Evolutionary conservation across 2,797 vertebrate genomes (phyloP).

Genomic region (Tympanoctomys barrerae): DNA sequence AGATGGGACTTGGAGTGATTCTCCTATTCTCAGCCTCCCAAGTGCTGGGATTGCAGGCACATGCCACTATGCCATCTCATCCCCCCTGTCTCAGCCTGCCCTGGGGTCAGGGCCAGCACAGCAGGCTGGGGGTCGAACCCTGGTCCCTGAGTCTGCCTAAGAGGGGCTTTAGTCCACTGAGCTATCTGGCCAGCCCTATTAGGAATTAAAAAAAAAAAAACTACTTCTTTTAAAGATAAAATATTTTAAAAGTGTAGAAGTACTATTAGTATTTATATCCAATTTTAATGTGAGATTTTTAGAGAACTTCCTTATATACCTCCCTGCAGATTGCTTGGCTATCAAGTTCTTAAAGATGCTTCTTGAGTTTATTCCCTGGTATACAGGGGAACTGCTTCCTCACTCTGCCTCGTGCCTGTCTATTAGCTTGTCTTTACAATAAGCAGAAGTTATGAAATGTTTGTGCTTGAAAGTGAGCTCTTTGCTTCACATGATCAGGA

Average conservation of each 20-base stretch:
- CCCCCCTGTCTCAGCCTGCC: too few species aligned
- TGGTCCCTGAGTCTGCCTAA: too few species aligned
- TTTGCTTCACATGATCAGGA: conserved; percentile 57
- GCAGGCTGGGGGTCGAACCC: too few species aligned
- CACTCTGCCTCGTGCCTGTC: background rate
- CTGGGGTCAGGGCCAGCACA: too few species aligned
- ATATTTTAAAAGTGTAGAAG: background rate
- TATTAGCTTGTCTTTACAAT: conserved; percentile 40
- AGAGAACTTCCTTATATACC: background rate
- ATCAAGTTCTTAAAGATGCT: conserved; percentile 22
- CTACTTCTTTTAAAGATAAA: conserved; percentile 31
- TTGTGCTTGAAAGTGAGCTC: conserved; percentile 51
- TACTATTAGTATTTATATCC: background rate
- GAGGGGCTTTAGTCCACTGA: too few species aligned
- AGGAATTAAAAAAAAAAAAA: too few species aligned
- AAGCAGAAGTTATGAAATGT: conserved; percentile 48
- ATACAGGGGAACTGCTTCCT: conserved; percentile 22
- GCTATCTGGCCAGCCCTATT: too few species aligned
- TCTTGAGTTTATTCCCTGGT: conserved; percentile 31
- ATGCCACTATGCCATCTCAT: too few species aligned
- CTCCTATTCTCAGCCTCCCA: too few species aligned
- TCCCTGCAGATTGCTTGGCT: background rate
- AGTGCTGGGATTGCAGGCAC: too few species aligned
- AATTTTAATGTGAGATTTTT: conserved; percentile 8
- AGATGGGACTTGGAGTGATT: too few species aligned